Base-by-base conservation (phyloP, 2,797 vertebrate genomes). In the Chaenodraco wilsoni region DNA sequence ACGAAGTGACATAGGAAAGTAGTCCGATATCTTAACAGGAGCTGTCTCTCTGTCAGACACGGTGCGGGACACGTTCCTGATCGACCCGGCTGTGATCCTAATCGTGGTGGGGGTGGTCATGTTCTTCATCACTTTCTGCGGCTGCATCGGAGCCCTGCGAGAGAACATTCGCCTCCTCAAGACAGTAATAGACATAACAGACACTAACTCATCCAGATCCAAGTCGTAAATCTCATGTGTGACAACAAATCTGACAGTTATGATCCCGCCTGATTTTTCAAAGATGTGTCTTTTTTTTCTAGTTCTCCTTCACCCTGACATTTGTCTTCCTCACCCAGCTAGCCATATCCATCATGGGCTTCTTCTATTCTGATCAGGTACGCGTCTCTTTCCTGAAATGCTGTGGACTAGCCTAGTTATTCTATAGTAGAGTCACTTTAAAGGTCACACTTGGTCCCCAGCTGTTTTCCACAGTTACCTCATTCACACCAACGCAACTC, bases 41-140 rank as follows among this genome's bases (percentile, higher is more conserved):
- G 27, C 50, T 83, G 9, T 85, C 76, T 84, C 65, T 74, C 58
- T 79, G 54, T 50, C 89, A 95, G 94, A 95, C 73, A 87, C 94
- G 0, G 94, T 95, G 65, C 90, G 93, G 58, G 94, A 95, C 89
- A 91, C 92, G 0, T 94, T 95, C 88, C 84, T 95, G 65, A 90
- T 95, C 72, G 94, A 95, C 88, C 94, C 94, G 3, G 93, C 94
- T 33, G 79, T 95, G 87, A 90, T 95, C 85, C 91, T 95, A 67
- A 95, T 95, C 60, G 91, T 93, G 72, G 92, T 95, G 81, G 94
- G 95, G 70, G 94, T 95, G 85, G 92, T 95, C 85, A 95, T 95
- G 94, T 95, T 95, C 92, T 94, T 95, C 91, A 94, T 95, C 90
- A 95, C 95, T 33, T 95, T 95, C 92, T 95, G 94, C 4, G 94